Evolutionary conservation across 2,113 vertebrate species (phyloP), one percentile per base, ranked within the genome.

Genomic region (Nerophis lumbriciformis): DNA sequence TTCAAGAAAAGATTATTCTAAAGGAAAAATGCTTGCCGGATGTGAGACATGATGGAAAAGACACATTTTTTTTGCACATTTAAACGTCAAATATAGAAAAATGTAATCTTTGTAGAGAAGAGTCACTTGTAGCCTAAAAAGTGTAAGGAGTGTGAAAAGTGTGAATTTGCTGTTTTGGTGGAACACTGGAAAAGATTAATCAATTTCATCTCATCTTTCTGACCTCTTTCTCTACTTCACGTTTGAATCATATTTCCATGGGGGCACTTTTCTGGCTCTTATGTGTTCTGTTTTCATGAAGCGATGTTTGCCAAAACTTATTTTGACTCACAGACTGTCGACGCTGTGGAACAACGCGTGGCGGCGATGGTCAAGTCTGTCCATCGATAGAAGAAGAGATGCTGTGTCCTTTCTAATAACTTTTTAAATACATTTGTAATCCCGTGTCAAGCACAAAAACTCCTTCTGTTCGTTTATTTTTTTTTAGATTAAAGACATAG

Each of bases 401-500:
- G 0, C 53, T 0, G 45, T 13, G 6, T 56, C 59, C 12, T 77
- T 13, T 57, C 39, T 71, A 73, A 69, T 16, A 48, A 53, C 51
- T 70, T 80, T 79, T 56, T 63, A 74, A 78, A 78, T 11, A 53
- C 61, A 71, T 81, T 86, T 79, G 49, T 61, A 68, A 49, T 61
- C 78, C 53, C 77, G 60, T 81, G 60, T 56, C 80, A 69, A 85
- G 76, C 77, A 88, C 78, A 77, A 71, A 77, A 71, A 71, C 54
- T 73, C 70, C 77, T 78, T 64, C 78, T 81, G 73, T 75, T 78
- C 28, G 78, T 71, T 76, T 60, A 28, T 53, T 59, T 81, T 69
- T 78, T 71, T 78, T 79, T 81, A 82, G 73, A 86, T 83, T 84
- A 83, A 90, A 90, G 68, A 80, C 75, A 71, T 58, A 72, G 2